Percentiles rank a stretch among this genome's conserved stretches.
phyloP scores from a whole-genome alignment of 1,140 invertebrate species.

The Periplaneta americana region DNA sequence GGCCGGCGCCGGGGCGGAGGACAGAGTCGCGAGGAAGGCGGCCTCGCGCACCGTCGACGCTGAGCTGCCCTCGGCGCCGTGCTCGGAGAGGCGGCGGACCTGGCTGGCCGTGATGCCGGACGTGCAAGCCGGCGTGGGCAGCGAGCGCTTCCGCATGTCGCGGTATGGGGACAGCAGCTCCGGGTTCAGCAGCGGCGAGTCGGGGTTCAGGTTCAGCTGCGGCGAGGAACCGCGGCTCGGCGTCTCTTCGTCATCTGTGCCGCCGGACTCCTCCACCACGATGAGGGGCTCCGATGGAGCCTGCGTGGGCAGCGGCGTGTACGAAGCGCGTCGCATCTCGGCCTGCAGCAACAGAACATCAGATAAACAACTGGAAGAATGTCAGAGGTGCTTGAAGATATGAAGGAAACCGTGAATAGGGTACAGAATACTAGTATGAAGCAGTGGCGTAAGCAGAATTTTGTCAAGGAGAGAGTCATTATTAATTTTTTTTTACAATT shows the following conservation, averaged over 20 bases:
- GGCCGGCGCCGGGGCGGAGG: constrained; percentile 54
- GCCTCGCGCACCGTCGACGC: constrained; percentile 52
- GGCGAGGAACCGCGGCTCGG: neutral
- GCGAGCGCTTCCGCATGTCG: constrained; percentile 68
- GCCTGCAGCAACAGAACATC: neutral
- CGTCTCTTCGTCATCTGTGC: constrained; percentile 49
- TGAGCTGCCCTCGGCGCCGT: constrained; percentile 55
- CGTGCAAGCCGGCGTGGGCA: constrained; percentile 75
- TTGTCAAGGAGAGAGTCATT: too few species aligned
- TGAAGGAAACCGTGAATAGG: too few species aligned
- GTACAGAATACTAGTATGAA: too few species aligned
- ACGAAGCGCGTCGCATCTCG: constrained; percentile 33
- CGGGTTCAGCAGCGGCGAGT: constrained; percentile 67
- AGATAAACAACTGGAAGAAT: too few species aligned
- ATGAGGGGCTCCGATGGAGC: constrained; percentile 59
- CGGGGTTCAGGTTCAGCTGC: constrained; percentile 25
- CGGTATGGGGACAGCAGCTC: constrained; percentile 74
- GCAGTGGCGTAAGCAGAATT: too few species aligned
- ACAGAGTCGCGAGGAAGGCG: constrained; percentile 72
- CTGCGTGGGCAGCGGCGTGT: constrained; percentile 27
- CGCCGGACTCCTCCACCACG: constrained; percentile 69
- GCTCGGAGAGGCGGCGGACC: constrained; percentile 70
- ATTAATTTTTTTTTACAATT: too few species aligned
- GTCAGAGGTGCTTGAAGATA: too few species aligned
- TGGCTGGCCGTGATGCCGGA: constrained; percentile 79